Percentiles rank a stretch among this genome's conserved stretches.
Evolutionary conservation across 2,113 vertebrate genomes (phyloP).

Genomic region (Apodemus sylvaticus): DNA sequence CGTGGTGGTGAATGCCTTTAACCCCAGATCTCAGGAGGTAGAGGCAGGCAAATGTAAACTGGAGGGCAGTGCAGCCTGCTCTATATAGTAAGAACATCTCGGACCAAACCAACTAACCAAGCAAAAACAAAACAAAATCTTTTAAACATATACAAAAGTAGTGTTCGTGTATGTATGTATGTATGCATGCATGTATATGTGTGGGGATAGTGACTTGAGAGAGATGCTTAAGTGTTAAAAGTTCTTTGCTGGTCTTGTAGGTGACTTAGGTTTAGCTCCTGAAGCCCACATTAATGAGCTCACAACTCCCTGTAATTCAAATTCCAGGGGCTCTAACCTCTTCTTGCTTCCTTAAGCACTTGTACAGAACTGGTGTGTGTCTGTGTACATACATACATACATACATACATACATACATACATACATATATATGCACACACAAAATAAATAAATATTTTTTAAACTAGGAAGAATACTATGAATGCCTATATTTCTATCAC

Average conservation of each 20-base stretch:
- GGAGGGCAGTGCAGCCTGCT: background rate
- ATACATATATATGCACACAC: background rate
- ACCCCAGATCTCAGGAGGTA: background rate
- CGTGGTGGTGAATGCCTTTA: background rate
- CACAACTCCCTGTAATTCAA: background rate
- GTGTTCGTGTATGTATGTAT: background rate
- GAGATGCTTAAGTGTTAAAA: background rate
- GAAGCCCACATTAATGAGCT: background rate
- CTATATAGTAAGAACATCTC: background rate
- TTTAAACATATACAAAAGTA: background rate
- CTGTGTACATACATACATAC: background rate
- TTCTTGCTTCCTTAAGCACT: background rate
- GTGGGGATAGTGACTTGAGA: background rate
- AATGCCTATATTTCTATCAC: background rate
- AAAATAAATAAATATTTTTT: too few relatives aligned
- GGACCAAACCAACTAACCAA: background rate
- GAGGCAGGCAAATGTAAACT: background rate
- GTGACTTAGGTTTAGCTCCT: background rate
- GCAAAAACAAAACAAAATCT: background rate
- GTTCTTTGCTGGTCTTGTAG: background rate
- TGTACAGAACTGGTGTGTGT: background rate
- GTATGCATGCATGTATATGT: background rate
- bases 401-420: background rate
- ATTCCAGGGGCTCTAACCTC: background rate
- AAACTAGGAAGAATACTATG: conserved; percentile 10